Evolutionary conservation across 2,113 vertebrate genomes (phyloP).

Genomic region (Carollia perspicillata): DNA sequence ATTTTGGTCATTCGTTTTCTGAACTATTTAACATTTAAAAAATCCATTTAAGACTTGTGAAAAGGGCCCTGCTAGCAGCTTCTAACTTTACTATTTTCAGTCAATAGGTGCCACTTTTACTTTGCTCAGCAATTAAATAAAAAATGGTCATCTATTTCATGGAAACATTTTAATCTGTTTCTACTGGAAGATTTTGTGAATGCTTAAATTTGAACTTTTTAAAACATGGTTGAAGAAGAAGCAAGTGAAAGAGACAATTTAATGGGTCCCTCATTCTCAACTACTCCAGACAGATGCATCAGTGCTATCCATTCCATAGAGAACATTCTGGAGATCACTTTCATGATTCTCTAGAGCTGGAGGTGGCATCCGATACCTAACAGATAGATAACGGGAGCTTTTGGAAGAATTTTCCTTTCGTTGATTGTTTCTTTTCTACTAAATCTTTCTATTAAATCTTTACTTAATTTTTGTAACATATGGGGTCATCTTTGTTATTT

Average conservation of each 20-base stretch:
- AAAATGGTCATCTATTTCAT: conserved; percentile 39
- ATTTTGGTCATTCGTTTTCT: neutral
- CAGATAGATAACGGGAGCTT: neutral
- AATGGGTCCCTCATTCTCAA: neutral
- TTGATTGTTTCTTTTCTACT: neutral
- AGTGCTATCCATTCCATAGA: neutral
- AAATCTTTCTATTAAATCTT: neutral
- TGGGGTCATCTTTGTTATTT: neutral
- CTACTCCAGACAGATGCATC: neutral
- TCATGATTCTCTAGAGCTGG: neutral
- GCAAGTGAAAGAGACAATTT: neutral
- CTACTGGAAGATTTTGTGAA: conserved; percentile 19
- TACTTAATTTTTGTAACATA: neutral
- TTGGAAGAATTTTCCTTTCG: neutral
- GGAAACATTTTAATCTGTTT: conserved; percentile 62
- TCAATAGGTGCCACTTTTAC: conserved; percentile 65
- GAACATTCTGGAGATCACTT: neutral
- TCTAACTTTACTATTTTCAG: conserved; percentile 71
- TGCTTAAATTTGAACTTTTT: conserved; percentile 20
- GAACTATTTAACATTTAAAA: conserved; percentile 61
- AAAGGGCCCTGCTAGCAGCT: conserved; percentile 69
- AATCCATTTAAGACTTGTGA: conserved; percentile 66
- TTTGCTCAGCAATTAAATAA: conserved; percentile 67
- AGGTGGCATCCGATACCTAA: too few species aligned
- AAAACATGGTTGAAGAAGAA: neutral